Base-by-base conservation (phyloP, 2,797 vertebrate species). In the Sciurus vulgaris region DNA sequence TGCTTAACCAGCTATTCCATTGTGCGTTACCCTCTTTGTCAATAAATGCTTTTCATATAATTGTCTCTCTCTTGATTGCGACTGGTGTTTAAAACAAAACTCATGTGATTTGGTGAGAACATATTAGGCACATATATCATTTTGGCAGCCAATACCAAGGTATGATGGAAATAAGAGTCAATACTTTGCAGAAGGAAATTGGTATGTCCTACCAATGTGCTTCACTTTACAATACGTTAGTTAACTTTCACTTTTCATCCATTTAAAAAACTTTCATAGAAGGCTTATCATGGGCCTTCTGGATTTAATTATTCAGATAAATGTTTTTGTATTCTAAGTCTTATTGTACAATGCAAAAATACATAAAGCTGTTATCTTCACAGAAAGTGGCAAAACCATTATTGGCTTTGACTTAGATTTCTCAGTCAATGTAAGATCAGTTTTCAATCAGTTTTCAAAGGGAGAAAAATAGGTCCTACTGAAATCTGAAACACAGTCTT, bases 1-100 rank as follows among this genome's bases (percentile, higher is more conserved):
- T 1, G 94, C 73, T 97, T 97, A 97, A 90, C 91, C 89, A 98
- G 96, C 91, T 97, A 89, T 97, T 73, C 59, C 63, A 77, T 90
- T 97, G 78, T 96, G 35, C 69, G 26, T 91, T 76, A 63, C 8
- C 83, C 49, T 90, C 24, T 65, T 96, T 28, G 41, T 83, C 88
- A 69, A 97, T 97, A 98, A 86, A 97, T 8, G 1, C 9, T 47
- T 92, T 97, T 91, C 93, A 95, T 94, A 89, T 93, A 94, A 97
- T 97, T 97, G 59, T 86, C 79, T 41, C 24, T 93, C 85, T 54
- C 86, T 96, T 8, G 30, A 96, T 86, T 89, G 92, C 91, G 56
- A 65, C 74, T 96, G 41, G 49, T 18, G 96, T 59, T 81, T 54
- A 51, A 89, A 96, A 72, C 86, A 59, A 97, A 96, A 96, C 83